Evolutionary conservation across 2,797 vertebrate genomes (phyloP), one percentile per base, ranked within the genome.

Genomic region (Tapera naevia): DNA sequence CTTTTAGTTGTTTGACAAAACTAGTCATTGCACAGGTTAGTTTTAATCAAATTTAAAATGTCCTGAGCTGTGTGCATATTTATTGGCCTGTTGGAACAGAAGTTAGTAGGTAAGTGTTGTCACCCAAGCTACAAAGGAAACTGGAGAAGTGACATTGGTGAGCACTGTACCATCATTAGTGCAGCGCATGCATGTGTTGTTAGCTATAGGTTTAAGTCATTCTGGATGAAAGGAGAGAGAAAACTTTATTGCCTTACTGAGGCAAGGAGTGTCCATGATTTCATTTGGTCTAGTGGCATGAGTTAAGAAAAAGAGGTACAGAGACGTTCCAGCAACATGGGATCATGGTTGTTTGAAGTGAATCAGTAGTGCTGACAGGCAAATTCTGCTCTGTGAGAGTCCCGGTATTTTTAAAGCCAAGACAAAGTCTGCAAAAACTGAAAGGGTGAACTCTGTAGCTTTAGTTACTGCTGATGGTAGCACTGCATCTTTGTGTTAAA

Each of bases 401-500:
- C 73, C 89, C 41, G 2, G 86, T 92, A 61, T 78, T 91, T 94
- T 95, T 81, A 88, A 91, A 90, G 78, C 73, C 94, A 86, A 94
- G 81, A 87, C 66, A 86, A 94, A 89, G 74, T 87, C 87, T 91
- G 78, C 91, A 92, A 92, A 86, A 86, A 84, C 66, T 48, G 61
- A 81, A 87, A 86, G 73, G 73, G 67, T 96, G 92, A 95, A 89
- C 89, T 87, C 57, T 91, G 91, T 95, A 95, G 72, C 81, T 88
- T 75, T 88, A 95, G 93, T 89, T 97, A 92, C 91, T 91, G 51
- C 95, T 95, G 89, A 80, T 81, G 80, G 76, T 91, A 91, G 94
- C 85, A 93, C 83, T 93, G 93, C 92, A 89, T 96, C 96, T 96
- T 96, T 93, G 92, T 94, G 92, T 96, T 92, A 92, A 94, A 94